Evolutionary conservation across 2,113 vertebrate species (phyloP), one percentile per base, ranked within the genome.

Genomic region (Microcebus jonahi): DNA sequence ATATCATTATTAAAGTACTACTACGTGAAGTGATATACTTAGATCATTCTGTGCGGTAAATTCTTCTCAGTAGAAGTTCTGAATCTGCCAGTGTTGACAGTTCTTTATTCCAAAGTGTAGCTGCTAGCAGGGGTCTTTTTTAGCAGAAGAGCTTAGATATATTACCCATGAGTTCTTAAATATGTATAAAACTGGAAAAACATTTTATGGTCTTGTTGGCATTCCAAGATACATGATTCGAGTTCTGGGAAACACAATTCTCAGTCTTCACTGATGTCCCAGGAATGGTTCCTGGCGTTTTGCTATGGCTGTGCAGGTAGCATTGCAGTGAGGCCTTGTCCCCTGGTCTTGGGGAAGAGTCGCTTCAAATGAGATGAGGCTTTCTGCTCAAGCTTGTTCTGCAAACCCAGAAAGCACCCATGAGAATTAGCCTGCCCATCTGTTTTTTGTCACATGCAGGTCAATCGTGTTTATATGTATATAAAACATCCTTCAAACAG

Each of bases 21-120:
- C n/a, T 71, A 71, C n/a, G 65, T 68, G 86, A 68, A 77, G 39
- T 87, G n/a, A 83, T 81, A 27, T 57, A n/a, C 36, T 83, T 81
- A 61, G 88, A 80, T 91, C 50, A 50, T 91, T 83, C 73, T 94
- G 48, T 67, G 50, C 89, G 85, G 73, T 88, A 93, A 96, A 98
- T 98, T 98, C 65, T 96, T 39, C 95, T 96, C 90, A 97, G 88
- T 80, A 97, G 88, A 97, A 96, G 86, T 98, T 98, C 96, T 98
- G 98, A 98, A 97, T 98, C 91, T 98, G 94, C 95, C 96, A 75
- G 83, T 88, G 94, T 61, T 97, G 97, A 94, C 97, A 98, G 94
- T 86, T 97, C 97, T 98, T 97, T 96, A 97, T 98, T 98, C 95
- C 93, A 96, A 93, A 81, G 27, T 91, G 27, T 68, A 97, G 93